Evolutionary conservation across 1,140 invertebrate species (phyloP), one percentile per base, ranked within the genome.

Genomic region (Listronotus oregonensis): DNA sequence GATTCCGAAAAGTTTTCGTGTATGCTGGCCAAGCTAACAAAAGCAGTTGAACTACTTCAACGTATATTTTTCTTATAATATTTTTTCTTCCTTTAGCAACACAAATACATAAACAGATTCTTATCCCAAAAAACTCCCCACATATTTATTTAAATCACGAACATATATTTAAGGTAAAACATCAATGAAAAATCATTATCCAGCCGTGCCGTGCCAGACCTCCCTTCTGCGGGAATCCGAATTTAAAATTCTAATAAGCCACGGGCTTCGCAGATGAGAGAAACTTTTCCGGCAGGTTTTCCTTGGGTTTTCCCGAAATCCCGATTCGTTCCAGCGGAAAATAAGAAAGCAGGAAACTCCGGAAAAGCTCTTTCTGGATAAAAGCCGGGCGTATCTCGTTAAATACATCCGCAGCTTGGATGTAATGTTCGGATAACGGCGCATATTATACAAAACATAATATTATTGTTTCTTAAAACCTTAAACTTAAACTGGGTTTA

Each of bases 401-500:
- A 71, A 71, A 71, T 67, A 68, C 63, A 54, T 49, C 42, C 59
- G 54, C 52, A 46, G 47, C 18, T 18, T 50, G 8, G 15, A 18
- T 71, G 66, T 73, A 71, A 73, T 75, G 67, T 63, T 62, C 69
- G 64, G 70, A 75, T 75, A 74, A 74, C 74, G 68, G 67, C 71
- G 73, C 70, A 76, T 73, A 75, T 76, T 75, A 76, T 74, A 72
- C 75, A 66, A 75, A 76, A 72, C 75, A 76, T 74, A 76, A 76
- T 76, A 76, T 76, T 76, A 76, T 76, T 73, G 72, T 76, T 76
- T 73, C 73, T 75, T 74, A 76, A 75, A 76, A 74, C 75, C 75
- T 72, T 76, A 74, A 76, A 74, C 71, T 71, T 60, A 54, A 52
- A 52, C 15, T 27, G 15, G 15, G 44, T 47, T 17, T 47, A 18